Evolutionary conservation across 2,888 invertebrate genomes (phyloP), one percentile per base, ranked within the genome.

Genomic region (Galerucella nymphaeae): DNA sequence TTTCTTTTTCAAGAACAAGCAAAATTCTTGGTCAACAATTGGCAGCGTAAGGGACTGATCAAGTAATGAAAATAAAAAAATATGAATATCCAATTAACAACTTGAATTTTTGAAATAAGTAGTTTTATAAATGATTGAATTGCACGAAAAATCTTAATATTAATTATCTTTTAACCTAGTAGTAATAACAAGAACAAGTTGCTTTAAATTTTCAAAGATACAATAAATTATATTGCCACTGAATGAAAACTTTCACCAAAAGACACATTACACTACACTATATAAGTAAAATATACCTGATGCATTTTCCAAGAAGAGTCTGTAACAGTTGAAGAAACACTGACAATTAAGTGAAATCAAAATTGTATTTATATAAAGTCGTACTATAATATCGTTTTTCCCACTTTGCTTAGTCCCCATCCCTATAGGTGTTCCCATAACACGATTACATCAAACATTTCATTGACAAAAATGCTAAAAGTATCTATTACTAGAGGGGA

Each of bases 261-360:
- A 16, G 18, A 16, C 66, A 62, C 74, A 67, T 9, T 65, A 63
- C 14, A 69, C 45, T 48, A 75, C 59, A 75, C 66, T 64, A 71
- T 50, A 38, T 61, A 38, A 38, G 59, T 59, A 18, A 57, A 69
- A 62, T 66, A 42, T 75, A 76, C 74, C 73, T 78, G 53, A 53
- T 53, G 75, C 78, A 78, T 78, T 77, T 75, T 75, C 64, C 13
- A 30, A 45, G 14, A 66, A 42, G 48, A 66, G 14, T 41, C 16
- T 67, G 50, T 50, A 59, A 70, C 67, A 64, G 55, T 70, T 42
- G 61, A 69, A 66, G 42, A 57, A 64, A 67, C 74, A 79, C 77
- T 79, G 73, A 73, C 71, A 75, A 55, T 42, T 11, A 71, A 67
- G 77, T 76, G 77, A 78, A 79, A 78, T 76, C 71, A 73, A 63